These are phyloP conservation scores for Tiliacea aurago DNA, from an alignment of 2,888 invertebrate genomes.

Conservation along the genomic window DNA sequence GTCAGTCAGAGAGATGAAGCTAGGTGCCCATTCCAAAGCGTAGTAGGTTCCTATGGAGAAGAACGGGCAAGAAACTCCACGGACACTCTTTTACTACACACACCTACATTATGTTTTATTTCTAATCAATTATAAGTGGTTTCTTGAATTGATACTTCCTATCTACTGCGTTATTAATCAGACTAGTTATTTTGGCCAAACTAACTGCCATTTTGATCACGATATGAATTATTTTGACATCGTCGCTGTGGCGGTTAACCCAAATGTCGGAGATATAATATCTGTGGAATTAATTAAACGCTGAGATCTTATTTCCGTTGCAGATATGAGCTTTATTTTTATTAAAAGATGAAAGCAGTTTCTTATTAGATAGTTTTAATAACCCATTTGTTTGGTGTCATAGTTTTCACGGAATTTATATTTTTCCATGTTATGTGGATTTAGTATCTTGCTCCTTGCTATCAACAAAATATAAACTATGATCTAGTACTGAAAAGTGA, in stretches of 20 bases:
- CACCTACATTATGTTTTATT: no score
- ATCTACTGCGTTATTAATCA: constrained; percentile 8
- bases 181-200: constrained; percentile 15
- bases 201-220: constrained; percentile 42
- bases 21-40: no score
- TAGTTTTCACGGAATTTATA: not conserved
- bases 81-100: no score
- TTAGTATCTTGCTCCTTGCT: no score
- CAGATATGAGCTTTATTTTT: constrained; percentile 34
- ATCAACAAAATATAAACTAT: not conserved
- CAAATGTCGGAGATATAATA: constrained; percentile 19
- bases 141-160: not conserved
- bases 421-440: not conserved
- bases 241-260: constrained; percentile 16
- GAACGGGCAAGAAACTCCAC: no score
- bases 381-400: constrained; percentile 1
- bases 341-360: constrained; percentile 30
- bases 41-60: no score
- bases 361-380: constrained; percentile 19
- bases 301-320: constrained; percentile 36
- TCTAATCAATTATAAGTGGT: not conserved
- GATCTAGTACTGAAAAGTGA: not conserved
- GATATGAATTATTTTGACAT: constrained; percentile 44
- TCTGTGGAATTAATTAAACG: constrained; percentile 49
- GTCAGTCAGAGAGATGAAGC: no score